Base-by-base conservation (phyloP, 2,113 vertebrate genomes). In the Telmatochromis sp. region DNA sequence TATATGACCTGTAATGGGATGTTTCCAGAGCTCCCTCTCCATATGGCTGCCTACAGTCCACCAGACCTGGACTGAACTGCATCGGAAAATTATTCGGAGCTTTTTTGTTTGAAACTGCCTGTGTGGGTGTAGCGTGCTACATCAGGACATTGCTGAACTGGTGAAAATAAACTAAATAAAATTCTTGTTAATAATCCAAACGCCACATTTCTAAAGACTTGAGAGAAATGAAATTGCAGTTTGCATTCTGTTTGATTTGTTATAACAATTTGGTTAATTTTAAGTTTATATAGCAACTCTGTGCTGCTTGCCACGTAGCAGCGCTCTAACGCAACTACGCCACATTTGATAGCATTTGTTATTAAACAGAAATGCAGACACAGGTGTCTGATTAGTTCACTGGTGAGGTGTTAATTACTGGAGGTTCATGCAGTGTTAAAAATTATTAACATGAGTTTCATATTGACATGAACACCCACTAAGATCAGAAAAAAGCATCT, bases 1-100 rank as follows among this genome's bases (percentile, higher is more conserved):
- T 98, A 95, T 98, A 98, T 95, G 97, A 97, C 96, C 97, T 97
- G 97, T 97, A 97, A 97, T 96, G 97, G 97, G 97, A 98, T 97
- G 97, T 98, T 98, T 98, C 97, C 97, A 98, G 93, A 95, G 95
- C 96, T 82, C 87, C 96, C 96, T 94, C 96, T 97, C 97, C 97
- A 97, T 96, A 97, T 97, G 97, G 96, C 95, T 19, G 95, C 96
- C 96, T 96, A 95, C 93, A 96, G 90, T 83, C 92, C 87, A 82
- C 93, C 96, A 97, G 97, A 97, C 95, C 94, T 93, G 85, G 93
- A 75, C 86, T 82, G 92, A 96, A 82, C 89, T 88, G 89, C 26
- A 45, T 79, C 21, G 86, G 90, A 87, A 93, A 94, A 91, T 58
- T 53, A 89, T 40, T 40, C 81, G 1, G 40, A 83, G 79, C 40